Evolutionary conservation across 2,888 invertebrate genomes (phyloP).

Genomic region (Callimorpha dominula): DNA sequence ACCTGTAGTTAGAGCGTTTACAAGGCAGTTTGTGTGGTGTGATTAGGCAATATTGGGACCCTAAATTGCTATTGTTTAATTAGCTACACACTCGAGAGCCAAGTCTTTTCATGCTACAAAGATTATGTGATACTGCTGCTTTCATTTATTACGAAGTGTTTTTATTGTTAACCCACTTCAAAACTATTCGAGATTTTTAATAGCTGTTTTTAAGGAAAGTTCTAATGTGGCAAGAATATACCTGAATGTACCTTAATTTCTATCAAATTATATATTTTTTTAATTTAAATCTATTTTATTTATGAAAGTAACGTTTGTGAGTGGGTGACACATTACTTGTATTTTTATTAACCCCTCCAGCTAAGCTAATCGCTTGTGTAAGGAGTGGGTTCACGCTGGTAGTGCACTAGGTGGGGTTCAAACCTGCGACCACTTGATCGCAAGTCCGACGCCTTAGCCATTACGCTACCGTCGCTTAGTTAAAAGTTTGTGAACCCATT

Average conservation of each 20-base stretch:
- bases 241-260: neutral
- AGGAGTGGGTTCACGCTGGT: no score
- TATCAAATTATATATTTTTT: neutral
- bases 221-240: neutral
- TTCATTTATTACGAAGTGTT: neutral
- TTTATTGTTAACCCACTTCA: neutral
- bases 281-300: no score
- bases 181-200: neutral
- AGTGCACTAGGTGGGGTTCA: no score
- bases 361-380: no score
- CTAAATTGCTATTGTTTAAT: slow-evolving; percentile 3
- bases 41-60: neutral
- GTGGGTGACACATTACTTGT: no score
- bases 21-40: neutral
- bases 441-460: no score
- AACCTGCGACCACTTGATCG: no score
- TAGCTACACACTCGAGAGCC: neutral
- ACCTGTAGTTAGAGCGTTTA: slow-evolving; percentile 2
- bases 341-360: no score
- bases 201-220: neutral
- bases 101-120: neutral
- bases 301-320: no score
- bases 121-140: neutral
- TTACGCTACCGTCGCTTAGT: no score
- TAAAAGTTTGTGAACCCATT: no score